Base-by-base conservation (phyloP, 2,113 vertebrate genomes). In the Podarcis cretensis region DNA sequence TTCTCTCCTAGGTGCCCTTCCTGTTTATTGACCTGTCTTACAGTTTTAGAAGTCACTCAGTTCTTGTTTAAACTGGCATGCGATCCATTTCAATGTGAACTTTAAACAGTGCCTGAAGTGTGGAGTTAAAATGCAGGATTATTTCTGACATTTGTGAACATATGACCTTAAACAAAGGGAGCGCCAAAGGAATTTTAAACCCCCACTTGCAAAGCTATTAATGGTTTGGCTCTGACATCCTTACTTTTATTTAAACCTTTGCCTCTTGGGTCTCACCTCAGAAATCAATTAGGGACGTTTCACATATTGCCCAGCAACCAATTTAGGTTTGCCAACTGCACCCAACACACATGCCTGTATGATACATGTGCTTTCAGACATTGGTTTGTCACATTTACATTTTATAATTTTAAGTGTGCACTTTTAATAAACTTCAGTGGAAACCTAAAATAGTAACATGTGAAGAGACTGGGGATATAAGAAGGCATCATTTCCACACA, bases 141-240 rank as follows among this genome's bases (percentile, higher is more conserved):
- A 90, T 76, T 86, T 90, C 84, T 86, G 73, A 82, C 63, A 77
- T 86, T 25, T 82, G 73, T 76, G 71, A 86, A 83, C 12, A 77
- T 63, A 40, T 83, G 87, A 84, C 82, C 75, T 89, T 76, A 83
- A 90, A 78, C 74, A 90, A 71, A 23, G 25, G 10, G 48, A 87
- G 63, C 10, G 71, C 35, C 73, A 71, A 69, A 90, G 81, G 48
- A 90, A 87, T 83, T 83, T 83, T 63, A 87, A 90, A 90, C 43
- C 66, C 83, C 59, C 66, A 20, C 48, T 59, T 77, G 79, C 65
- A 71, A 54, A 63, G 68, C 21, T 78, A 9, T 87, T 90, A 87
- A 90, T 71, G 75, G 30, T 77, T 69, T 59, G 66, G 81, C 87
- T 83, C 73, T 71, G 43, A 63, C 73, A 83, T 25, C 74, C 14